Evolutionary conservation across 2,797 vertebrate species (phyloP).

Genomic region (Etheostoma nigrum): DNA sequence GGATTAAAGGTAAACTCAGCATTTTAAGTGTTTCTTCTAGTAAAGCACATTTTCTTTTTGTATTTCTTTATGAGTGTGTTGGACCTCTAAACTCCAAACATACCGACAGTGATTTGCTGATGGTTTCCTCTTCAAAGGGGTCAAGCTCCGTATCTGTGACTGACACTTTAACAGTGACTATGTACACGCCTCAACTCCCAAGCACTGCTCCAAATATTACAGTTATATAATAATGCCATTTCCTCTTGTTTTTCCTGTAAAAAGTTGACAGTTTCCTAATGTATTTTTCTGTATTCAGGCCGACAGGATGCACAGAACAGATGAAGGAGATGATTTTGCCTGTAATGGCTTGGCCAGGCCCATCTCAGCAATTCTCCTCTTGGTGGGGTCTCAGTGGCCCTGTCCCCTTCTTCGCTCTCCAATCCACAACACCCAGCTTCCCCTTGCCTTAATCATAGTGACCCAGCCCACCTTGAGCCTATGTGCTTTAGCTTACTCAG

Average conservation of each 20-base stretch:
- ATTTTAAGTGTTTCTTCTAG: conserved; percentile 55
- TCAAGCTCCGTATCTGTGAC: conserved; percentile 32
- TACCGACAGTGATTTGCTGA: conserved; percentile 33
- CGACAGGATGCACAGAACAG: neutral
- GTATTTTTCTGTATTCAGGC: conserved; percentile 11
- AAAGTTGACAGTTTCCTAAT: neutral
- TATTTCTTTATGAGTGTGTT: conserved; percentile 36
- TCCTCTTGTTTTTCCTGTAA: conserved; percentile 3
- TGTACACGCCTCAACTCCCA: neutral
- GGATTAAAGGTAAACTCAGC: conserved; percentile 65
- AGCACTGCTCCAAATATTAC: neutral
- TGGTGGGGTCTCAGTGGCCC: conserved; percentile 61
- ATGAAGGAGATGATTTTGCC: conserved; percentile 22
- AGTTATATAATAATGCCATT: neutral
- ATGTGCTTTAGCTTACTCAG: conserved; percentile 78
- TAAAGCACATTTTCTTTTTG: conserved; percentile 53
- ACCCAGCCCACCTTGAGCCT: conserved; percentile 81
- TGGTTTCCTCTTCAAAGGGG: conserved; percentile 34
- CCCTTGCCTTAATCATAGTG: conserved; percentile 71
- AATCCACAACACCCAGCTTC: conserved; percentile 52
- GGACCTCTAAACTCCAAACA: conserved; percentile 43
- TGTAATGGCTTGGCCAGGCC: conserved; percentile 39
- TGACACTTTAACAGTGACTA: conserved; percentile 19
- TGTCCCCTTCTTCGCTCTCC: conserved; percentile 51
- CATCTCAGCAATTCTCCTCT: conserved; percentile 65